Conservation (phyloP, 2,113 vertebrate genomes). For the Cyphomyrus discorhynchus region DNA sequence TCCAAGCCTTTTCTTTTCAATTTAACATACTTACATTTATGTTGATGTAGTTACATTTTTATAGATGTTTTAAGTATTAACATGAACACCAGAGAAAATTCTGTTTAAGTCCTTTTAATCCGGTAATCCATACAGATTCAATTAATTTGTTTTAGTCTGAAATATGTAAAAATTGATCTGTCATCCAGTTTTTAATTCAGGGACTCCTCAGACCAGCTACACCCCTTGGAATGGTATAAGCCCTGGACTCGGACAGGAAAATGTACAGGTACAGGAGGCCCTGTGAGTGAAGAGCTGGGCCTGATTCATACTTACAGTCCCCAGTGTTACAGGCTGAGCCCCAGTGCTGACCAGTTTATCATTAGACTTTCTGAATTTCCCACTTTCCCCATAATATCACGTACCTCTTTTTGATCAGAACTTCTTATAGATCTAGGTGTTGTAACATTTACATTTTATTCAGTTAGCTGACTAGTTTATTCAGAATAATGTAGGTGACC, state of each 20-base stretch:
- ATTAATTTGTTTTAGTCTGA: background rate
- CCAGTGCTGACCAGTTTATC: background rate
- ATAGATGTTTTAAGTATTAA: background rate
- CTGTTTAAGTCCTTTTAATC: background rate
- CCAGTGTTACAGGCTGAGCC: background rate
- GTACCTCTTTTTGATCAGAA: background rate
- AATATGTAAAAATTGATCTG: background rate
- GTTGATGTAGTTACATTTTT: background rate
- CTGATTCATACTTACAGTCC: background rate
- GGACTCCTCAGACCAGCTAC: background rate
- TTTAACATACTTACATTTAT: background rate
- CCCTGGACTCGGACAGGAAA: background rate
- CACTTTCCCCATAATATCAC: background rate
- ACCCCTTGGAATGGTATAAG: background rate
- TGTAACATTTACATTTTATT: background rate
- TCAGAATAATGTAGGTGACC: background rate
- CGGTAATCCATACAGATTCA: background rate
- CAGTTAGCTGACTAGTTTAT: background rate
- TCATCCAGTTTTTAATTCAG: background rate
- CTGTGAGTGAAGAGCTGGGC: background rate
- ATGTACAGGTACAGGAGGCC: background rate
- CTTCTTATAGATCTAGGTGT: background rate
- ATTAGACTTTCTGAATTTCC: background rate
- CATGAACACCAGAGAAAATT: background rate
- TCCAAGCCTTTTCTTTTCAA: background rate